phyloP scores from a whole-genome alignment of 2,888 invertebrate species.

The Cephus runcator region DNA sequence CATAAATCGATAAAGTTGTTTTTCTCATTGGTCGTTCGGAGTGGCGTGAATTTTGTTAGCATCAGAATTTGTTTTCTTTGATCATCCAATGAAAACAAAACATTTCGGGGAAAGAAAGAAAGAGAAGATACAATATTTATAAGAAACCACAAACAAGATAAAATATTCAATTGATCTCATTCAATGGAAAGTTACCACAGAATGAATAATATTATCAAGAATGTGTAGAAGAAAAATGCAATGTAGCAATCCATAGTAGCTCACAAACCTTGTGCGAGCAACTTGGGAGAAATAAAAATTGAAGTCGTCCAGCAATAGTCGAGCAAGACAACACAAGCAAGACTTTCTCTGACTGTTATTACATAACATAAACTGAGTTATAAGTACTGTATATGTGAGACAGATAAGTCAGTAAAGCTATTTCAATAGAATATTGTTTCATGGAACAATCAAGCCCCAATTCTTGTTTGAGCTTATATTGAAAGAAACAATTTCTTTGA shows the following conservation, averaged over 20 bases:
- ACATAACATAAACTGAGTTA: constrained; percentile 14
- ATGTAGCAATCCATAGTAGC: background rate
- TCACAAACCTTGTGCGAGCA: background rate
- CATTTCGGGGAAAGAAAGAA: background rate
- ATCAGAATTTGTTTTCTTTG: background rate
- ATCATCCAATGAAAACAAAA: background rate
- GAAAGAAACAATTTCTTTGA: background rate
- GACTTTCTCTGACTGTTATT: constrained; percentile 13
- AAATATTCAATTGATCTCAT: background rate
- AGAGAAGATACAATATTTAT: background rate
- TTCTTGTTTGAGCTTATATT: background rate
- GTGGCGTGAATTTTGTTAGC: background rate
- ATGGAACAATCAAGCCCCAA: background rate
- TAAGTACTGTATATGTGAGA: constrained; percentile 16
- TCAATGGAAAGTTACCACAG: background rate
- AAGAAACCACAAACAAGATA: background rate
- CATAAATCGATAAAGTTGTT: background rate
- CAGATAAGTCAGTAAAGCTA: constrained; percentile 11
- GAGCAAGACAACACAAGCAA: background rate
- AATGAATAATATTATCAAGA: background rate
- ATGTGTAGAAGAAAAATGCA: background rate
- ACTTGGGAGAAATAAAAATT: background rate
- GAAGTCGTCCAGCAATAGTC: background rate
- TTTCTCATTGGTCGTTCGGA: background rate
- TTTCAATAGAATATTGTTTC: constrained; percentile 9